Base-by-base conservation (phyloP, 2,797 vertebrate genomes). In the Hypotaenidia okinawae region DNA sequence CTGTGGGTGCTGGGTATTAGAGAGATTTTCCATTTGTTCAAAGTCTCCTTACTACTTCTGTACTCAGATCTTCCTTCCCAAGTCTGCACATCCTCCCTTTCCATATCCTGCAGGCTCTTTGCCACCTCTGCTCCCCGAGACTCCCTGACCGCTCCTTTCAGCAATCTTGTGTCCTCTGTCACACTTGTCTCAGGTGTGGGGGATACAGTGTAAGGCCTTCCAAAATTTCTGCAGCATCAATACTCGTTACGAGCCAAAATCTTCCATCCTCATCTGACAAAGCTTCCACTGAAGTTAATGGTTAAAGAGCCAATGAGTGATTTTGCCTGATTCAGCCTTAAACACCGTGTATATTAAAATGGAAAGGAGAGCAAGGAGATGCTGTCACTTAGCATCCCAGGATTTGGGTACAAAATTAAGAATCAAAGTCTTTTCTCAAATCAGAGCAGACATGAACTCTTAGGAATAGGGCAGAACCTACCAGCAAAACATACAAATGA, bases 341-440 rank as follows among this genome's bases (percentile, higher is more conserved):
- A 94, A 94, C 47, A 43, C 24, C 81, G 52, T 14, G 23, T 45
- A 63, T 73, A 84, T 92, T 86, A 82, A 89, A 95, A 92, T 41
- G 49, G 81, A 82, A 93, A 90, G 72, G 39, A 74, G 93, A 93
- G 59, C 57, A 78, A 92, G 57, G 67, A 35, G 59, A 64, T 39
- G n/a, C 81, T 96, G 95, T 87, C 95, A 92, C 66, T 90, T 87
- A 69, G 41, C 69, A 96, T 91, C 57, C 32, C 63, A 19, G 51
- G 51, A 85, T 8, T 87, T 74, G 76, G 59, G 70, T 72, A 85
- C 22, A 87, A 92, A 91, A 84, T 91, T 67, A 90, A 75, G 79
- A 93, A 77, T 94, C 83, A 89, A 86, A 90, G 66, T 91, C 75
- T 89, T 41, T 54, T 77, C 70, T 82, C 69, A 90, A 96, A 97